These are phyloP conservation scores for Bothrops alternatus DNA, from an alignment of 2,797 vertebrate genomes.

Conservation along the genomic window DNA sequence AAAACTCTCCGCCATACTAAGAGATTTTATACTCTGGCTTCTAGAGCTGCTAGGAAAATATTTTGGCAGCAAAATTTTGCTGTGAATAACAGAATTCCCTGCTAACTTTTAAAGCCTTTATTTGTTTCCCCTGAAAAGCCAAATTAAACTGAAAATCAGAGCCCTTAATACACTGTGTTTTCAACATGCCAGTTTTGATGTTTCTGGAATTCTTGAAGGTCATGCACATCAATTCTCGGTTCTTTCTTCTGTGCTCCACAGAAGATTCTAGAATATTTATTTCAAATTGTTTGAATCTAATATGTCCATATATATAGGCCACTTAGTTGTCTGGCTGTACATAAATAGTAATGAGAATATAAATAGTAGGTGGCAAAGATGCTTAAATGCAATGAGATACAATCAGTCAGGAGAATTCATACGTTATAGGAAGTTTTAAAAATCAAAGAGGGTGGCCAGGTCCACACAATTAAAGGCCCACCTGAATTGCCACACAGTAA, in stretches of 20 bases:
- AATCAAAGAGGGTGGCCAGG: background rate
- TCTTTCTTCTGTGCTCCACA: background rate
- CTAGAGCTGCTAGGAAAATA: background rate
- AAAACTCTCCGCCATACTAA: background rate
- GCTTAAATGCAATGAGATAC: background rate
- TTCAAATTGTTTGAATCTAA: background rate
- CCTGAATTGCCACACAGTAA: background rate
- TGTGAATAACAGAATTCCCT: background rate
- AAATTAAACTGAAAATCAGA: background rate
- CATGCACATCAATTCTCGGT: background rate
- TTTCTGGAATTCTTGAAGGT: background rate
- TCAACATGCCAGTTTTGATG: background rate
- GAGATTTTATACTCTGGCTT: background rate
- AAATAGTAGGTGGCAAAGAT: background rate
- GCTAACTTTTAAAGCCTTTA: background rate
- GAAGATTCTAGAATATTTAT: background rate
- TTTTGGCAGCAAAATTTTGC: background rate
- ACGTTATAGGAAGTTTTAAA: background rate
- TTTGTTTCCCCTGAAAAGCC: background rate
- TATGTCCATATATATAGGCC: background rate
- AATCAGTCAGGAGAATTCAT: background rate
- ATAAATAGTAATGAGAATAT: background rate
- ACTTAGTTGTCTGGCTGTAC: background rate
- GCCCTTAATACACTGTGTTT: background rate
- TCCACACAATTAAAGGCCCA: background rate